Conservation (phyloP, 2,113 vertebrate species). For the Coptodon rendalli region DNA sequence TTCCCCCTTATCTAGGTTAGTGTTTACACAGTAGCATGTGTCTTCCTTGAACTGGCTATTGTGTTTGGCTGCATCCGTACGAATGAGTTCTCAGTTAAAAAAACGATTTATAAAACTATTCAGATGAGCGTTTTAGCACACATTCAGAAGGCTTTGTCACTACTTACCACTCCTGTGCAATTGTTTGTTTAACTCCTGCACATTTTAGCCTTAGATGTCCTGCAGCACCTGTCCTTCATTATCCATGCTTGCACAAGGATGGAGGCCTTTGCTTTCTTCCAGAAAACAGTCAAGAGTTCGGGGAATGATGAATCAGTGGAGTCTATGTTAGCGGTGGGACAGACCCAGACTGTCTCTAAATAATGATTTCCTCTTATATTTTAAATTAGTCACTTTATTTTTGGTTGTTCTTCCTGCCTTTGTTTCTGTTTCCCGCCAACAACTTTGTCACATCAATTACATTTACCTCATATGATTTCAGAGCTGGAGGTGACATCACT, state of each 20-base stretch:
- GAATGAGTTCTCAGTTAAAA: not conserved
- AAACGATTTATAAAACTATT: not conserved
- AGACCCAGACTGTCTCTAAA: not conserved
- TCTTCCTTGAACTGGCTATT: not conserved
- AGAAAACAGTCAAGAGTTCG: not conserved
- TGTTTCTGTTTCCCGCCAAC: accelerated
- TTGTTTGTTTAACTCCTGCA: not conserved
- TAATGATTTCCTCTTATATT: not conserved
- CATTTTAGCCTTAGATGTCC: not conserved
- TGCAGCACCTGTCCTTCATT: not conserved
- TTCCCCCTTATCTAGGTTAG: accelerated
- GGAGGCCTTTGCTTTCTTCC: not conserved
- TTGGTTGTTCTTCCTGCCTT: not conserved
- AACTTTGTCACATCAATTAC: not conserved
- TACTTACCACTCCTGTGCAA: not conserved
- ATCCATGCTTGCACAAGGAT: not conserved
- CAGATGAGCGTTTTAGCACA: not conserved
- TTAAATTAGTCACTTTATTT: accelerated
- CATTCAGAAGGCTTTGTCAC: not conserved
- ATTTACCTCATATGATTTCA: not conserved
- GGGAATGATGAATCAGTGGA: not conserved
- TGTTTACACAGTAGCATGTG: not conserved
- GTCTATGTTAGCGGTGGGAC: not conserved
- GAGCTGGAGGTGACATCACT: not conserved
- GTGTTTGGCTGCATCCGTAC: not conserved